Conservation (phyloP, 2,113 vertebrate genomes). For the Colistium nudipinnis region DNA sequence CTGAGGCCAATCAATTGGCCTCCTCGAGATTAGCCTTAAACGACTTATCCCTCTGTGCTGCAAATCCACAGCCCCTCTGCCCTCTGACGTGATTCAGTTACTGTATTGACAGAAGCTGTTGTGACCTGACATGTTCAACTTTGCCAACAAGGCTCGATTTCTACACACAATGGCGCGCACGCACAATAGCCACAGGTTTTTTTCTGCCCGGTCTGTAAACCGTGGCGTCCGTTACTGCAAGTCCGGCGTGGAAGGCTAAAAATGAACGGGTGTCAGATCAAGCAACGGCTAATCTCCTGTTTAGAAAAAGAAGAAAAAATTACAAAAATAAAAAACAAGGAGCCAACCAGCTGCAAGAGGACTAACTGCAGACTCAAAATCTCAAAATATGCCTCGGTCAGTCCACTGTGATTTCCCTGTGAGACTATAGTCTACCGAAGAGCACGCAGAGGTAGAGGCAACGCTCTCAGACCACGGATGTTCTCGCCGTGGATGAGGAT, state of each 20-base stretch:
- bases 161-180: not conserved
- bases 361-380: not conserved
- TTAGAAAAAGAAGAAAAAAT: too few species aligned
- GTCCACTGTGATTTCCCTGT: constrained; percentile 44
- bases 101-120: constrained; percentile 23
- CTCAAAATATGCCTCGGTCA: constrained; percentile 24
- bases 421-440: constrained; percentile 54
- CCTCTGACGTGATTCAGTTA: constrained; percentile 54
- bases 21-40: constrained; percentile 89
- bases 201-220: too few species aligned
- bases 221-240: too few species aligned
- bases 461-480: constrained; percentile 34
- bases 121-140: constrained; percentile 17
- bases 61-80: constrained; percentile 77
- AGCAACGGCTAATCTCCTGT: too few species aligned
- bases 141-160: not conserved
- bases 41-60: constrained; percentile 83
- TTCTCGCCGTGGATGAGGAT: constrained; percentile 58
- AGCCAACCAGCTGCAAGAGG: too few species aligned
- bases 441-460: constrained; percentile 28
- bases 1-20: constrained; percentile 85
- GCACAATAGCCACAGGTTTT: too few species aligned
- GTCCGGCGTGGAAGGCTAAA: too few species aligned
- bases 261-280: too few species aligned
- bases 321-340: too few species aligned